phyloP scores from a whole-genome alignment of 2,888 invertebrate genomes.

The Molanna angustata region DNA sequence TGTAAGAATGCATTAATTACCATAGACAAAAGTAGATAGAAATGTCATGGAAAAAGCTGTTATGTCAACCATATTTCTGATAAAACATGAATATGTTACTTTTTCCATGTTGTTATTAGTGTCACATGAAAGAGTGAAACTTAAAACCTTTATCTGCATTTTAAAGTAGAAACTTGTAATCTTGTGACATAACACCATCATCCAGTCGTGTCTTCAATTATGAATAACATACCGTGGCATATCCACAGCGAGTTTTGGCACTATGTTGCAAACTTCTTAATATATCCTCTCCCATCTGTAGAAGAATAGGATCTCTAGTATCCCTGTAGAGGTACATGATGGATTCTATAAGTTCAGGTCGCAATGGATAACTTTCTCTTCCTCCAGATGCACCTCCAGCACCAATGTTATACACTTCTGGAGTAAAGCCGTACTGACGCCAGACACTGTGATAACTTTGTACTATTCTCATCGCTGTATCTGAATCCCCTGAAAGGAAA shows the following conservation, averaged over 20 bases:
- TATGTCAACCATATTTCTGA: too few relatives aligned
- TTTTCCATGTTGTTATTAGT: too few relatives aligned
- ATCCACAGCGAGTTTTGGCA: conserved; percentile 92
- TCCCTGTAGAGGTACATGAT: conserved; percentile 95
- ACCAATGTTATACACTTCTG: conserved; percentile 96
- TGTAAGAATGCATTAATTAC: too few relatives aligned
- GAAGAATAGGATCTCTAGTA: conserved; percentile 87
- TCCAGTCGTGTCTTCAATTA: too few relatives aligned
- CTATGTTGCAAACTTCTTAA: conserved; percentile 90
- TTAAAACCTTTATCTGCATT: too few relatives aligned
- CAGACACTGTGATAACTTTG: conserved; percentile 96
- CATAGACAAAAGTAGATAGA: too few relatives aligned
- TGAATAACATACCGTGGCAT: conserved; percentile 90
- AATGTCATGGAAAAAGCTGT: too few relatives aligned
- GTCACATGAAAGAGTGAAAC: too few relatives aligned
- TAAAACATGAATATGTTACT: too few relatives aligned
- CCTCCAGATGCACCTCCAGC: conserved; percentile 80
- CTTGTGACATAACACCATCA: too few relatives aligned
- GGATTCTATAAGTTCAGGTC: conserved; percentile 96
- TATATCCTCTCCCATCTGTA: conserved; percentile 93
- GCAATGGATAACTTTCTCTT: conserved; percentile 85
- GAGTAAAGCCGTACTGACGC: conserved; percentile 96
- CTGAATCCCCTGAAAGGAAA: conserved; percentile 69
- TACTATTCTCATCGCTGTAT: conserved; percentile 87
- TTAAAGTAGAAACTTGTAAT: too few relatives aligned